phyloP scores from a whole-genome alignment of 2,113 vertebrate species.

The Ancistrus triradiatus region DNA sequence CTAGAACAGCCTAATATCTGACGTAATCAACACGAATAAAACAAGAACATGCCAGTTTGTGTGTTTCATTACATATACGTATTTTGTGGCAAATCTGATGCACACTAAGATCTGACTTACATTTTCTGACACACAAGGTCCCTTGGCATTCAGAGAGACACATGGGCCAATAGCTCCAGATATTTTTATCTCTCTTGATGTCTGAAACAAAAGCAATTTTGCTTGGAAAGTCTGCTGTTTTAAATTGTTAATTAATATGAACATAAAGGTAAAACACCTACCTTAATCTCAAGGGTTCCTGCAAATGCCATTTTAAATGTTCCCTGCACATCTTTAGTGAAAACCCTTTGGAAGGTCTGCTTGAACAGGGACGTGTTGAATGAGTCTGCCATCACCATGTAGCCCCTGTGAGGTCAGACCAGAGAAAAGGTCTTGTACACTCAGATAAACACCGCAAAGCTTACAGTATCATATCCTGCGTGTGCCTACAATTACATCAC shows the following conservation, averaged over 20 bases:
- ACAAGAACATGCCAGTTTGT: too few species aligned
- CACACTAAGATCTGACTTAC: constrained; percentile 69
- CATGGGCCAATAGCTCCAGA: constrained; percentile 96
- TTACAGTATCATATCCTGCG: too few species aligned
- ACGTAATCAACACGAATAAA: too few species aligned
- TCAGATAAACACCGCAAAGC: neutral
- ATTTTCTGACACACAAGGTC: constrained; percentile 95
- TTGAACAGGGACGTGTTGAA: constrained; percentile 98
- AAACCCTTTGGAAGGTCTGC: constrained; percentile 96
- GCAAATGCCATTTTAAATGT: constrained; percentile 96
- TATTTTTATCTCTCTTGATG: constrained; percentile 95
- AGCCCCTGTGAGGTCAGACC: constrained; percentile 71
- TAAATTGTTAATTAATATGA: neutral
- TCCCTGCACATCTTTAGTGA: constrained; percentile 89
- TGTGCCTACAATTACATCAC: too few species aligned
- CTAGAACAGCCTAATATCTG: too few species aligned
- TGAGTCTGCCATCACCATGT: constrained; percentile 98
- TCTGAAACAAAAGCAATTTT: constrained; percentile 62
- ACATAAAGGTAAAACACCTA: constrained; percentile 49
- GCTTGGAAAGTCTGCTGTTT: neutral
- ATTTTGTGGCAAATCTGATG: neutral
- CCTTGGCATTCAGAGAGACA: constrained; percentile 90
- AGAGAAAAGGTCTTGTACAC: neutral
- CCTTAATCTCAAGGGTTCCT: constrained; percentile 95
- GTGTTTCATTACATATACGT: neutral